These are phyloP conservation scores for Saimiri boliviensis DNA, from an alignment of 2,113 vertebrate species.

Conservation along the genomic window DNA sequence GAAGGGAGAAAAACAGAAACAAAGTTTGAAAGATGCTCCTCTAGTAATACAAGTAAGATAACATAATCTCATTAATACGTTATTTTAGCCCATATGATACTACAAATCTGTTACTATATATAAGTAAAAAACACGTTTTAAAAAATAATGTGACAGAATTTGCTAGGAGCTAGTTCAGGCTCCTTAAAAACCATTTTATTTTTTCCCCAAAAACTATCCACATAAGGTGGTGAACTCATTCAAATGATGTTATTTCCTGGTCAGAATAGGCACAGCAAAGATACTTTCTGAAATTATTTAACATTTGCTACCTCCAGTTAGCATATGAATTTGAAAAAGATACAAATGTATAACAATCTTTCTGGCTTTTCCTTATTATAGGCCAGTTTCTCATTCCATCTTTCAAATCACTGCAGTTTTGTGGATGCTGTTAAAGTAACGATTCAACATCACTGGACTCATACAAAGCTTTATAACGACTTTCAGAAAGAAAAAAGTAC, in stretches of 20 bases:
- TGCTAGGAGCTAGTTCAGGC: background rate
- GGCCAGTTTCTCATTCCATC: background rate
- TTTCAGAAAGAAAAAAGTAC: slow-evolving; percentile 1
- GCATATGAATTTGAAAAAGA: slow-evolving; percentile 8
- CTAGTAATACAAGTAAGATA: background rate
- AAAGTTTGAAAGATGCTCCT: background rate
- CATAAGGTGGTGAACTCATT: background rate
- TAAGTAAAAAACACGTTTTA: background rate
- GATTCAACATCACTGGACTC: background rate
- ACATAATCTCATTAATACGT: background rate
- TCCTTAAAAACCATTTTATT: background rate
- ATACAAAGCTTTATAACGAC: slow-evolving; percentile 32
- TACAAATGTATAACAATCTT: background rate
- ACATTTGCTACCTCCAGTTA: background rate
- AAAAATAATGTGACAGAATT: background rate
- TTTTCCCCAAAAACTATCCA: background rate
- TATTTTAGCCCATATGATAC: background rate
- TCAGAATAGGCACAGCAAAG: background rate
- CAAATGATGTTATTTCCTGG: background rate
- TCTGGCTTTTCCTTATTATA: background rate
- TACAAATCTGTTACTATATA: background rate
- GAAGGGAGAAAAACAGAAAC: background rate
- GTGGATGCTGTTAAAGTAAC: background rate
- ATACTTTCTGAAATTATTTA: background rate
- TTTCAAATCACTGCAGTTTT: slow-evolving; percentile 10